Percentiles rank a stretch among this genome's conserved stretches.
phyloP scores from a whole-genome alignment of 2,888 invertebrate species.

The Chorisops tibialis region DNA sequence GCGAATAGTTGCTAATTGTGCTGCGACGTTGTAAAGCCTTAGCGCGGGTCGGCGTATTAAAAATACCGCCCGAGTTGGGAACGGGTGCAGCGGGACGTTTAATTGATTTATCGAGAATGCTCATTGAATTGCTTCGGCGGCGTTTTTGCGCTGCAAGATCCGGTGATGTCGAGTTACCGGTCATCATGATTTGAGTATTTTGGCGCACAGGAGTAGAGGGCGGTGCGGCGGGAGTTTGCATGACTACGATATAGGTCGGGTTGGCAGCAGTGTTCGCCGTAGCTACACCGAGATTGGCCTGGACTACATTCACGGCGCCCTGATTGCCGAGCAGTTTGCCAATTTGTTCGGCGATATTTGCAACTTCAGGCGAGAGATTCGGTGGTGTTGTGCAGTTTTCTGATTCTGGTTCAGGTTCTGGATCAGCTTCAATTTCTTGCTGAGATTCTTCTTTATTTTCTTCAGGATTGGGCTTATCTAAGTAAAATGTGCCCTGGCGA shows the following conservation, averaged over 20 bases:
- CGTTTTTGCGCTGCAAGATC: slow-evolving; percentile 11
- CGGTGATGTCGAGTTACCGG: slow-evolving; percentile 3
- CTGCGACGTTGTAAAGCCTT: slow-evolving; percentile 7
- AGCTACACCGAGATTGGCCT: slow-evolving; percentile 27
- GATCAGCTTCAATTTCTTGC: not conserved
- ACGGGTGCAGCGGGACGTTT: not conserved
- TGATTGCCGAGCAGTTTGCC: slow-evolving; percentile 37
- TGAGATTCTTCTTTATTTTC: not conserved
- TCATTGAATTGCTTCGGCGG: slow-evolving; percentile 41
- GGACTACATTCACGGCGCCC: slow-evolving; percentile 33
- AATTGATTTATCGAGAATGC: slow-evolving; percentile 38
- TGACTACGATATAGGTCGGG: slow-evolving; percentile 42
- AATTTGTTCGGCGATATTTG: slow-evolving; percentile 41
- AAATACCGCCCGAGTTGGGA: not conserved
- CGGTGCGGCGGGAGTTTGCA: slow-evolving; percentile 35
- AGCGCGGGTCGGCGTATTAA: slow-evolving; percentile 6
- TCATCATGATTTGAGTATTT: not conserved
- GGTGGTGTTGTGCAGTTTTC: not conserved
- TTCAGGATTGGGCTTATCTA: slow-evolving; percentile 33
- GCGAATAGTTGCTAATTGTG: not conserved
- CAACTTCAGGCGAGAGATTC: slow-evolving; percentile 34
- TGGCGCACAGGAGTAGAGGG: not conserved
- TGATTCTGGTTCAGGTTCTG: not conserved
- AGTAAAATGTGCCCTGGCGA: slow-evolving; percentile 42
- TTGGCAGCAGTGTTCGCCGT: slow-evolving; percentile 27